These are phyloP conservation scores for Drosophila maculinotata DNA, from an alignment of 2,888 invertebrate genomes.

Conservation along the genomic window DNA sequence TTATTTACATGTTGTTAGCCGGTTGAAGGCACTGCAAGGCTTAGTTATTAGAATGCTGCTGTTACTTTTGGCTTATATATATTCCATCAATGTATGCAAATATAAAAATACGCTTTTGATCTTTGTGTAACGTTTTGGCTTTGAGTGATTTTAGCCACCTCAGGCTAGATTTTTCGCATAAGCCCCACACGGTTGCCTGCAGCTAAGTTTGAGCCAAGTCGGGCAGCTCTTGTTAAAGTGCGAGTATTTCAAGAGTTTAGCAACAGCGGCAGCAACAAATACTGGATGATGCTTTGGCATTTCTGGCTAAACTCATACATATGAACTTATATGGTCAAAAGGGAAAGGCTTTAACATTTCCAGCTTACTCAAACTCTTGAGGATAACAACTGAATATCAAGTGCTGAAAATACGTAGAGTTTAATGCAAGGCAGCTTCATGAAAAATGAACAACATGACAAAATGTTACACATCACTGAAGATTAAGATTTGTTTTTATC, in stretches of 20 bases:
- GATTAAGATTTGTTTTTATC: too few relatives aligned
- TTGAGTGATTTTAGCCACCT: slow-evolving; percentile 3
- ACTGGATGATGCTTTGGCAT: background rate
- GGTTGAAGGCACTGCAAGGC: slow-evolving; percentile 35
- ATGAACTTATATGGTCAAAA: background rate
- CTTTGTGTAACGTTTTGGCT: slow-evolving; percentile 11
- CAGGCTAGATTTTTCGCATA: slow-evolving; percentile 1
- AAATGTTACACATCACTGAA: too few relatives aligned
- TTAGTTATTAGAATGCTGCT: slow-evolving; percentile 32
- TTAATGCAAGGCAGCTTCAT: background rate
- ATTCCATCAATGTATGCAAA: slow-evolving; percentile 52
- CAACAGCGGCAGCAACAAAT: slow-evolving; percentile 2
- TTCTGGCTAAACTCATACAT: background rate
- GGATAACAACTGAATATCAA: background rate
- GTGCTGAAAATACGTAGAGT: background rate
- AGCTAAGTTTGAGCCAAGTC: background rate
- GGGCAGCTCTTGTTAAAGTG: background rate
- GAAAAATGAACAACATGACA: too few relatives aligned
- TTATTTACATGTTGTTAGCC: slow-evolving; percentile 53
- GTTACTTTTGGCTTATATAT: slow-evolving; percentile 28
- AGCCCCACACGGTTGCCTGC: slow-evolving; percentile 17
- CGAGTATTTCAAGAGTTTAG: background rate
- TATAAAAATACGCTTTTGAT: slow-evolving; percentile 50
- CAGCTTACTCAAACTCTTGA: background rate
- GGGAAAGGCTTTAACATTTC: background rate